Conservation (phyloP, 2,797 vertebrate species). For the Cetoscarus ocellatus region DNA sequence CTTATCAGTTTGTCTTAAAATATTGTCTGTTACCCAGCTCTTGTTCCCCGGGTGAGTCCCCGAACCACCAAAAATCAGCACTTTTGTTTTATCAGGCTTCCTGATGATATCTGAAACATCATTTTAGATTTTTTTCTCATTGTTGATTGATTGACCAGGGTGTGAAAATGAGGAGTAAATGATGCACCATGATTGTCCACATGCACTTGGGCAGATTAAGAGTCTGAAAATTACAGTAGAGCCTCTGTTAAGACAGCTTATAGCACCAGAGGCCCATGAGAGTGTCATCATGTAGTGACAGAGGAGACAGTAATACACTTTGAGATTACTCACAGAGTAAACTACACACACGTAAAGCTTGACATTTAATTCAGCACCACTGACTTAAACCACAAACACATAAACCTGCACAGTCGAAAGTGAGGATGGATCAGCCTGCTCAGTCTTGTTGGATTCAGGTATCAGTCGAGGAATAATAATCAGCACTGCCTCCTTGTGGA, state of each 20-base stretch:
- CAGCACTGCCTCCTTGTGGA: constrained; percentile 27
- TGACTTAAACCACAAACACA: constrained; percentile 14
- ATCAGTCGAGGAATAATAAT: constrained; percentile 50
- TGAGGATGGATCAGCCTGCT: constrained; percentile 40
- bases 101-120: too few species aligned
- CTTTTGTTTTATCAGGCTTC: too few species aligned
- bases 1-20: too few species aligned
- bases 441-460: constrained; percentile 29
- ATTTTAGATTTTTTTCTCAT: not conserved
- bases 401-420: constrained; percentile 18
- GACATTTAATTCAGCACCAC: constrained; percentile 34
- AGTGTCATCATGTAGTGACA: constrained; percentile 48
- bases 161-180: constrained; percentile 1
- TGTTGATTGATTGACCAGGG: not conserved
- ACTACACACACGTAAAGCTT: constrained; percentile 7
- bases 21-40: too few species aligned
- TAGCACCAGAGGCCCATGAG: constrained; percentile 10
- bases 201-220: constrained; percentile 50
- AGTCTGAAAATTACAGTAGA: constrained; percentile 46
- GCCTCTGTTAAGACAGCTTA: constrained; percentile 56
- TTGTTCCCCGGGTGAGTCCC: too few species aligned
- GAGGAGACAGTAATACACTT: constrained; percentile 36
- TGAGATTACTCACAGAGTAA: constrained; percentile 52
- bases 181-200: constrained; percentile 12
- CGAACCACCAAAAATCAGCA: too few species aligned